Base-by-base conservation (phyloP, 2,797 vertebrate species). In the Pelochelys cantorii region DNA sequence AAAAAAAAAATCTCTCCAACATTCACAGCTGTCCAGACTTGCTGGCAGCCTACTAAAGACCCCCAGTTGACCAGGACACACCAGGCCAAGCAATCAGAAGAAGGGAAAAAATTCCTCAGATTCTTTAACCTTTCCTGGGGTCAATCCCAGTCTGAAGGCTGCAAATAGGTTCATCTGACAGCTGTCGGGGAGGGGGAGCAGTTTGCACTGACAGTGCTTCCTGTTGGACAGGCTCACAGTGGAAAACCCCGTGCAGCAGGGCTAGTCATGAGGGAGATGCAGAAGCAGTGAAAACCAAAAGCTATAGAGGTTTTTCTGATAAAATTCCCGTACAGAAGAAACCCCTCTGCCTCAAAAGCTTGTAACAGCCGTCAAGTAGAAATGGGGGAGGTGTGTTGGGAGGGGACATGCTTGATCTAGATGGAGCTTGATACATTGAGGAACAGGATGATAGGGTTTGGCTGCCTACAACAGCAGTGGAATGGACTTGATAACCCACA, bases 1-100 rank as follows among this genome's bases (percentile, higher is more conserved):
- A 95, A 94, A 93, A 48, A 54, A 53, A 54, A 54, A 54, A 54
- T 48, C 84, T 78, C 91, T 91, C 92, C 85, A 88, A 94, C 90
- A 95, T 79, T 88, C 12, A 0, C 89, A 94, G 85, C 87, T 93
- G 90, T 74, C 95, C 81, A 27, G 0, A 2, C 81, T 37, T 4
- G 74, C 68, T 75, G 75, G 48, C 92, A 94, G 85, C 81, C 90
- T 90, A n/a, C 86, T 85, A 29, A 84, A 90, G 81, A 31, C 79
- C 75, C 93, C 93, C 86, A 7, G 23, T n/a, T 77, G 92, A n/a
- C 80, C 71, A 86, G 86, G 95, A 93, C 90, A 65, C 14, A 34
- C n/a, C 71, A 85, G 78, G 78, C 27, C 84, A 88, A 84, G 79
- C n/a, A 13, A 75, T 1, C 68, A 75, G 29, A 52, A 75, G 55